phyloP scores from a whole-genome alignment of 2,113 vertebrate genomes.

The Blennius ocellaris region DNA sequence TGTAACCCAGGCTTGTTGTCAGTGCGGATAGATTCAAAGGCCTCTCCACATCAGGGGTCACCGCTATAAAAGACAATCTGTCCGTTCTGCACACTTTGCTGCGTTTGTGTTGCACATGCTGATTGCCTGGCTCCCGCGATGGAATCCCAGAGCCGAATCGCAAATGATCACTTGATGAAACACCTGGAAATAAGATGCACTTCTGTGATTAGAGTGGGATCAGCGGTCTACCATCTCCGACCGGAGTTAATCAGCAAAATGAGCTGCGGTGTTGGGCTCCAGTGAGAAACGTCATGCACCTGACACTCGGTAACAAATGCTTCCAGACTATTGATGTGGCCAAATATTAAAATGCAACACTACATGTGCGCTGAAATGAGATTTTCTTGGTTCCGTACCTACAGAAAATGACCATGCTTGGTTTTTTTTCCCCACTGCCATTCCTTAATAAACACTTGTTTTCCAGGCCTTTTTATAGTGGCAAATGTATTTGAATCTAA shows the following conservation, averaged over 20 bases:
- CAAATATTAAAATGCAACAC: constrained; percentile 13
- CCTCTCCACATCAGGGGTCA: background rate
- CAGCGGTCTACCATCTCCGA: background rate
- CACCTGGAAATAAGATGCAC: background rate
- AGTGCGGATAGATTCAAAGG: background rate
- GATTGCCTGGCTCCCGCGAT: background rate
- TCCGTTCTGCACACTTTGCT: background rate
- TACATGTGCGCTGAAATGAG: constrained; percentile 4
- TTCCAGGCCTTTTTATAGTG: background rate
- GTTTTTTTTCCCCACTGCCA: background rate
- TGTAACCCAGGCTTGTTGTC: background rate
- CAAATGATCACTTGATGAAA: background rate
- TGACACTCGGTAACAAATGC: background rate
- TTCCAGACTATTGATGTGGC: background rate
- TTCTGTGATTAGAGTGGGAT: background rate
- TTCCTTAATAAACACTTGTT: constrained; percentile 10
- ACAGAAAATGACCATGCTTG: background rate
- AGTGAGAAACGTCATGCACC: background rate
- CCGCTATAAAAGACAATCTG: background rate
- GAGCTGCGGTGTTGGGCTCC: background rate
- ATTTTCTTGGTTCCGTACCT: background rate
- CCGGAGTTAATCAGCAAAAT: constrained; percentile 1
- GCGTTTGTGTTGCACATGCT: background rate
- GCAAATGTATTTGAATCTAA: background rate
- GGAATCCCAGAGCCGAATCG: background rate